Conservation (phyloP, 2,113 vertebrate genomes). For the Copsychus sechellarum region DNA sequence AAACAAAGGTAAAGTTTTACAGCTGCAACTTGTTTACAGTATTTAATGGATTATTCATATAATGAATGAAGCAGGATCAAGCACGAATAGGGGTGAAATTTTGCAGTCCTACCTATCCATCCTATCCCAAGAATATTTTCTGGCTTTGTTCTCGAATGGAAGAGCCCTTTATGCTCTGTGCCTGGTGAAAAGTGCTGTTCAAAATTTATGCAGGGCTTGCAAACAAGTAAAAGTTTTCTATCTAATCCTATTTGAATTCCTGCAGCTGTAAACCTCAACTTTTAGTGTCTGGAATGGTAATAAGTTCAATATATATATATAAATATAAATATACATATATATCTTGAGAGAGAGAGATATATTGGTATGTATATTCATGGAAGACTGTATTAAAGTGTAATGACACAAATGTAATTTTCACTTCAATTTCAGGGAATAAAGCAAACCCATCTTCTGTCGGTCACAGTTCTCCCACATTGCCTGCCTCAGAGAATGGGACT, state of each 20-base stretch:
- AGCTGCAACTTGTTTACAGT: not conserved
- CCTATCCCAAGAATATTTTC: not conserved
- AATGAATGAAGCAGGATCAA: not conserved
- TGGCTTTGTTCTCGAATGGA: not conserved
- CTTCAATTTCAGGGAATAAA: slow-evolving; percentile 43
- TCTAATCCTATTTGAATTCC: slow-evolving; percentile 12
- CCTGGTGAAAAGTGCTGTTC: not conserved
- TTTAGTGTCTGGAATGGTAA: not conserved
- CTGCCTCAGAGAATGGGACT: slow-evolving; percentile 39
- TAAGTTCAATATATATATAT: not conserved
- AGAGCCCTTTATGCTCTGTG: not conserved
- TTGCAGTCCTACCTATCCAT: not conserved
- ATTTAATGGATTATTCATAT: not conserved
- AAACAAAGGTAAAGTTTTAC: not conserved
- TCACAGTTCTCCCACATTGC: not conserved
- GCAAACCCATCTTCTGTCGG: not conserved
- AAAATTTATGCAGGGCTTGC: not conserved
- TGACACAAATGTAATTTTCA: slow-evolving; percentile 42
- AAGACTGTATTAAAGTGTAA: slow-evolving; percentile 7
- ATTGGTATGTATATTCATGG: not conserved
- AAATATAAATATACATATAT: not conserved
- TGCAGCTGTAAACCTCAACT: not conserved
- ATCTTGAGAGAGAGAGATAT: not conserved
- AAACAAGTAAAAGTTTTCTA: not conserved
- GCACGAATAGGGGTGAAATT: not conserved